Evolutionary conservation across 2,113 vertebrate species (phyloP), one percentile per base, ranked within the genome.

Genomic region (Clupea harengus): DNA sequence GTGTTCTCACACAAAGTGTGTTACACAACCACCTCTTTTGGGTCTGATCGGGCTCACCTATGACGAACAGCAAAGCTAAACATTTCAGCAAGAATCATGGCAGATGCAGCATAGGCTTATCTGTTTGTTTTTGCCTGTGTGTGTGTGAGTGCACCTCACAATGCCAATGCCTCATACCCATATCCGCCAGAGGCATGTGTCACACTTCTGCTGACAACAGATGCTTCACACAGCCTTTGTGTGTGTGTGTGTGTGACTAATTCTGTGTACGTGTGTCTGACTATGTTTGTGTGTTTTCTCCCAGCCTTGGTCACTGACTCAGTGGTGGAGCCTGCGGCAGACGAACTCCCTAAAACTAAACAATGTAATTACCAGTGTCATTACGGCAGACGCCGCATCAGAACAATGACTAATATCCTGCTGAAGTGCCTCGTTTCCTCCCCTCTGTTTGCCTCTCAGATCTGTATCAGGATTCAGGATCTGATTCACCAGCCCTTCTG

Each of bases 61-160:
- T 81, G 50, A 85, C 2, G 44, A 83, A 83, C 60, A 45, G 32
- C 54, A 82, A 22, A 39, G 72, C 54, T 72, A 64, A 80, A 84
- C 83, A 84, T 57, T 86, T 86, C 84, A 85, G 83, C 67, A 28
- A 0, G 44, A 83, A 67, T 88, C 72, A 89, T 81, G 81, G 83
- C 81, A 18, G 45, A 20, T 10, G 15, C 22, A 44, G 20, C 18
- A 32, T 39, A 28, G 22, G 5, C 54, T 60, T 72, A 25, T 28
- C n/a, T 72, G 67, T 75, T 28, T 75, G 28, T 75, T 28, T 28
- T 28, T 75, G 67, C 13, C 11, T 75, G 25, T 28, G 7, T 28
- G 67, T 75, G 25, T 75, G 67, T 32, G 28, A 11, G 67, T 39
- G 54, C 20, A 57, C 54, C 18, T 57, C 54, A 80, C 64, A 32